These are phyloP conservation scores for Micromesistius poutassou DNA, from an alignment of 2,797 vertebrate genomes.

Conservation along the genomic window DNA sequence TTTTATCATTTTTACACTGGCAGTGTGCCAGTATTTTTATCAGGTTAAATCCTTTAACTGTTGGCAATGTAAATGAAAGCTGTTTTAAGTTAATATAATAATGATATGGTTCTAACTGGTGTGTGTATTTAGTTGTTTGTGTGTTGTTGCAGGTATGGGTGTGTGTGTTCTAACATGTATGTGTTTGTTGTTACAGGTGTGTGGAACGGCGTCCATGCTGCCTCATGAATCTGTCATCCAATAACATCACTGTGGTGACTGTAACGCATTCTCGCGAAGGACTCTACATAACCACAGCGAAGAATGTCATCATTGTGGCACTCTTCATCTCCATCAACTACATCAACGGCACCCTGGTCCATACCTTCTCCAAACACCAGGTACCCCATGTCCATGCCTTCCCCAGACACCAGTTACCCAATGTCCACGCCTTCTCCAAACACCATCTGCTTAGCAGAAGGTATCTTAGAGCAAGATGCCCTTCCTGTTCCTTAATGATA, in stretches of 20 bases:
- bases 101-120: neutral
- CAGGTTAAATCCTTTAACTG: neutral
- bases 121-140: neutral
- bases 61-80: no score
- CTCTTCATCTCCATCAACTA: slow-evolving; percentile 62
- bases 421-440: slow-evolving; percentile 43
- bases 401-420: slow-evolving; percentile 28
- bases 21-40: neutral
- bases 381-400: slow-evolving; percentile 31
- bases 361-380: slow-evolving; percentile 53
- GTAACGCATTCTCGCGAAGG: slow-evolving; percentile 5
- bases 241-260: slow-evolving; percentile 26
- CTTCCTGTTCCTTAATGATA: no score
- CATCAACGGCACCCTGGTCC: slow-evolving; percentile 58
- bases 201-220: neutral
- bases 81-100: neutral
- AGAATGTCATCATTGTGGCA: slow-evolving; percentile 51
- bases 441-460: no score
- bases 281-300: slow-evolving; percentile 15
- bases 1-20: neutral
- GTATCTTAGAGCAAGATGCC: neutral
- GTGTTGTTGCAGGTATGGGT: neutral
- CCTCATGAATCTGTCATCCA: slow-evolving; percentile 28
- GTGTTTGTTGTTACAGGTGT: neutral
- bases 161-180: neutral